Evolutionary conservation across 2,888 invertebrate genomes (phyloP), one percentile per base, ranked within the genome.

Genomic region (Brachylomia viminalis): DNA sequence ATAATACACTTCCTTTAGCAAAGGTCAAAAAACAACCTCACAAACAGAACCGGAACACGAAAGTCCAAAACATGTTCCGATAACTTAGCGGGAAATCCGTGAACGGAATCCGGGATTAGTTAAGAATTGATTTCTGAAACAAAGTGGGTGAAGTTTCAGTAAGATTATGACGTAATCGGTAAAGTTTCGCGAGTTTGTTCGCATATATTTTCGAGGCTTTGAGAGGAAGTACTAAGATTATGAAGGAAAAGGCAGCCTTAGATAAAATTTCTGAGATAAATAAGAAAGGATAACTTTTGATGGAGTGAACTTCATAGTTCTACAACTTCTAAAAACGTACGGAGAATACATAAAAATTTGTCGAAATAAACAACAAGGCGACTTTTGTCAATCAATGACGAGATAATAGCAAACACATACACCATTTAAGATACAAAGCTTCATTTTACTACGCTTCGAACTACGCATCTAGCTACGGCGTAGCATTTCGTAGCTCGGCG

Each of bases 21-120:
- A 65, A 77, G 77, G 76, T 82, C 82, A 80, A 77, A 72, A 56
- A 58, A 76, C 67, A 77, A 64, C 11, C 47, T 38, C 52, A 72
- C 66, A 70, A 77, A 81, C 64, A 67, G 52, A 68, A 38, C 54
- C 68, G 58, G 59, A 86, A 86, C 49, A 54, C 27, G 52, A 56
- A 85, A 74, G 78, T 84, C 56, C 27, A 67, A 80, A 86, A 77
- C 77, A 77, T 82, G 79, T 84, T 73, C 54, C 64, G 69, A 49
- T 77, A 88, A 88, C 59, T 86, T 77, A 64, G 72, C 64, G 59
- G 66, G 69, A 59, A 81, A 75, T 74, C 80, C 80, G 79, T 68
- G 81, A 79, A 66, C 71, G 58, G 86, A 88, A 82, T 88, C 78
- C 77, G 17, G 75, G 69, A 88, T 88, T 84, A 86, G 80, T 77